These are phyloP conservation scores for Sitobion miscanthi DNA, from an alignment of 1,140 invertebrate genomes.

Conservation along the genomic window DNA sequence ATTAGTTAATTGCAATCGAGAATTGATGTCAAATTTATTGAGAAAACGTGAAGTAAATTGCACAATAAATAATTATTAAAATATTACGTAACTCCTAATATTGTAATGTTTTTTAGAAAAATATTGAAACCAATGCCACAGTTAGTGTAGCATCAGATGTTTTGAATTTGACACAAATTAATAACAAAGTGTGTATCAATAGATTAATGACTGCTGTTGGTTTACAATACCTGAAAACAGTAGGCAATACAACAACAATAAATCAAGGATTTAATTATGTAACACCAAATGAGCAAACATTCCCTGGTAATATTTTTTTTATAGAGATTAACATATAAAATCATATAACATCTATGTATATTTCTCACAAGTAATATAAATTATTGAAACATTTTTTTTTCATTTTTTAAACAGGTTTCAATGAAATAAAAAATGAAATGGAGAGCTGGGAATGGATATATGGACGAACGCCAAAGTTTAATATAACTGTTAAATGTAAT, in stretches of 20 bases:
- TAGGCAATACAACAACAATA: constrained; percentile 69
- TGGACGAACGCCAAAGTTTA: constrained; percentile 87
- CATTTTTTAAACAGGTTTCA: constrained; percentile 68
- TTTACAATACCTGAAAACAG: constrained; percentile 80
- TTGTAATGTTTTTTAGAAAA: constrained; percentile 64
- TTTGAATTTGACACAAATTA: constrained; percentile 71
- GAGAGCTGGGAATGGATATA: constrained; percentile 86
- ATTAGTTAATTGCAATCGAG: constrained; percentile 81
- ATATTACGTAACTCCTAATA: constrained; percentile 7
- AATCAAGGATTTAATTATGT: constrained; percentile 82
- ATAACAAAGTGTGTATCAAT: constrained; percentile 73
- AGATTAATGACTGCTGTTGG: constrained; percentile 76
- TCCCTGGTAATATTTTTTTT: constrained; percentile 71
- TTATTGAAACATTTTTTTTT: background rate
- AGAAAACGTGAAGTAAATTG: constrained; percentile 72
- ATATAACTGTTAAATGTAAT: constrained; percentile 63
- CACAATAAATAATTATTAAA: background rate
- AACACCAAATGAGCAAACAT: constrained; percentile 86
- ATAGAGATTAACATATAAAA: background rate
- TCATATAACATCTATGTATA: background rate
- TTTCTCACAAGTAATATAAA: background rate
- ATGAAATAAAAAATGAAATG: constrained; percentile 71
- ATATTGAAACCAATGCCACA: constrained; percentile 81
- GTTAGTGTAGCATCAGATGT: constrained; percentile 80
- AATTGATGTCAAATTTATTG: constrained; percentile 71